A percentile compares a stretch with the other conserved stretches of the same genome.
These are phyloP conservation scores for Gonioctena quinquepunctata DNA, from an alignment of 1,140 invertebrate species.

Conservation along the genomic window DNA sequence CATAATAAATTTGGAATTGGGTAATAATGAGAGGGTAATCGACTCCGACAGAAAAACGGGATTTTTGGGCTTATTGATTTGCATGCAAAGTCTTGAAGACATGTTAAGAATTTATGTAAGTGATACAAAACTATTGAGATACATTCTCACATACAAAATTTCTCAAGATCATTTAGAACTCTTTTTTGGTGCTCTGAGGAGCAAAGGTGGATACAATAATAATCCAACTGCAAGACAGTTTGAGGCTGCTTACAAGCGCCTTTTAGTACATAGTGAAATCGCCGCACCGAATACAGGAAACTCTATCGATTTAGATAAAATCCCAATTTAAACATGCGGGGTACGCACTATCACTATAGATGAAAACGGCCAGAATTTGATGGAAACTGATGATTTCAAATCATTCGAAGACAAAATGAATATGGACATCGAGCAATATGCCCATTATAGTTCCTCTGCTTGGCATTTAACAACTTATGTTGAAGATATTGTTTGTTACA, in stretches of 20 bases:
- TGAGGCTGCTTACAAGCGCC: constrained; percentile 24
- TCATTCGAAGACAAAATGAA: background rate
- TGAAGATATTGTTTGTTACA: background rate
- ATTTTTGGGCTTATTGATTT: constrained; percentile 45
- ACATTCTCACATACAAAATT: constrained; percentile 49
- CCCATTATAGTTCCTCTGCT: background rate
- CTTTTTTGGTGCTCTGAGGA: constrained; percentile 45
- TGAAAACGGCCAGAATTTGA: background rate
- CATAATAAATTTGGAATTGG: constrained; percentile 22
- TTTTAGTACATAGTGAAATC: constrained; percentile 14
- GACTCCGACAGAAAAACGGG: constrained; percentile 30
- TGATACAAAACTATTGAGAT: constrained; percentile 17
- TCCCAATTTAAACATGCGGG: constrained; percentile 3
- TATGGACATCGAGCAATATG: background rate
- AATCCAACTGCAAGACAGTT: constrained; percentile 50
- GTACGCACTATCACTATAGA: background rate
- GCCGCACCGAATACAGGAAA: constrained; percentile 15
- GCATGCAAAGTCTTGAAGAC: constrained; percentile 27
- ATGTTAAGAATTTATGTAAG: constrained; percentile 41
- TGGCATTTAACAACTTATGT: constrained; percentile 2
- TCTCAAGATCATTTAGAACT: constrained; percentile 53
- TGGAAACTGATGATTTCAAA: constrained; percentile 1
- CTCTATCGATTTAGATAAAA: constrained; percentile 13
- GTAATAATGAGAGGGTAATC: constrained; percentile 5
- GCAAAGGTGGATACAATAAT: constrained; percentile 44